These are phyloP conservation scores for Acrobasis repandana DNA, from an alignment of 2,888 invertebrate genomes.

Conservation along the genomic window DNA sequence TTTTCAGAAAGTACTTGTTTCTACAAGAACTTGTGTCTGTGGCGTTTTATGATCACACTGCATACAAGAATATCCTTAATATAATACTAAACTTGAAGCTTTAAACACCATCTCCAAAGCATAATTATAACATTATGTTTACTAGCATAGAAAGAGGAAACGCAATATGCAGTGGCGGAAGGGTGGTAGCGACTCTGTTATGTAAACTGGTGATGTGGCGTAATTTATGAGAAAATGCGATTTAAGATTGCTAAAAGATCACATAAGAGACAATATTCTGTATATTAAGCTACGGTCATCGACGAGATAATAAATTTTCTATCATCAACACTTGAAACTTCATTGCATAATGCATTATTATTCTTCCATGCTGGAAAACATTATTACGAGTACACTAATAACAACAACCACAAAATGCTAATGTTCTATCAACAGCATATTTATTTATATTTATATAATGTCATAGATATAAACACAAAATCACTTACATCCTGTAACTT, in stretches of 20 bases:
- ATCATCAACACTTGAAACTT: no score
- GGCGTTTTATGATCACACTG: neutral
- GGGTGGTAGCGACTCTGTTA: conserved; percentile 39
- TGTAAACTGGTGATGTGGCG: conserved; percentile 37
- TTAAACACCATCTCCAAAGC: conserved; percentile 11
- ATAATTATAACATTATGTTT: conserved; percentile 33
- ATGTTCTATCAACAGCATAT: conserved; percentile 54
- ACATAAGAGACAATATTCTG: no score
- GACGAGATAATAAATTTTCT: no score
- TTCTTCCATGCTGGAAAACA: no score
- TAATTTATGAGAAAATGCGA: neutral
- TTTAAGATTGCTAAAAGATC: neutral
- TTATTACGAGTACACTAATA: no score
- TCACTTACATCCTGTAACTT: conserved; percentile 18
- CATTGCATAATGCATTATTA: no score
- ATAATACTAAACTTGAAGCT: neutral
- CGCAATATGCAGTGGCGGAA: conserved; percentile 46
- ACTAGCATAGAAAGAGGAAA: conserved; percentile 53
- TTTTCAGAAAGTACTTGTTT: neutral
- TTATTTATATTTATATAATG: no score
- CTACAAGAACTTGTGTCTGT: neutral
- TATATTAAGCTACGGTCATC: no score
- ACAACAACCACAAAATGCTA: conserved; percentile 34
- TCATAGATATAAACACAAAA: conserved; percentile 50
- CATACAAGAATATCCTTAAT: neutral